Evolutionary conservation across 2,113 vertebrate genomes (phyloP).

Genomic region (Hepsetus odoe): DNA sequence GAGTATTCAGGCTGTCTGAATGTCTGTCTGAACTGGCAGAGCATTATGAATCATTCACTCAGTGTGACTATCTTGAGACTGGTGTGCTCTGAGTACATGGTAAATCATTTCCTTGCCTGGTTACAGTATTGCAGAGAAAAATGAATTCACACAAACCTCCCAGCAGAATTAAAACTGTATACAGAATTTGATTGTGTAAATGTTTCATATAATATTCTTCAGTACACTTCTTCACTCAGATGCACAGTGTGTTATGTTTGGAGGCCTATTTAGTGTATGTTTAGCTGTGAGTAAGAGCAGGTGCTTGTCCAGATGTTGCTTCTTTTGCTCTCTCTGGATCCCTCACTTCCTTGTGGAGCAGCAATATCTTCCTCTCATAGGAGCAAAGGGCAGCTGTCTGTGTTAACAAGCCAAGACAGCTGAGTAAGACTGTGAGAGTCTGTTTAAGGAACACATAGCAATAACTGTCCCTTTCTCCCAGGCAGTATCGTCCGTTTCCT

Average conservation of each 20-base stretch:
- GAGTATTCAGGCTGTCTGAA: conserved; percentile 6
- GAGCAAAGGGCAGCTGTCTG: conserved; percentile 73
- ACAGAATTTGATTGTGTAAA: conserved; percentile 12
- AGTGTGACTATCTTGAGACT: not conserved
- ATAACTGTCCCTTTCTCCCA: conserved; percentile 61
- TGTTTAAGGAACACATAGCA: conserved; percentile 59
- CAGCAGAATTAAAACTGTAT: not conserved
- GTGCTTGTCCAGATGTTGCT: conserved; percentile 71
- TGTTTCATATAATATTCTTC: not conserved
- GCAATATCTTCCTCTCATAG: conserved; percentile 62
- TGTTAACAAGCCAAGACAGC: conserved; percentile 71
- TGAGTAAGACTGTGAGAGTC: conserved; percentile 60
- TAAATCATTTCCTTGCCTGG: conserved; percentile 26
- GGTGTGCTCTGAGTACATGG: conserved; percentile 35
- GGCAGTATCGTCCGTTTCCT: conserved; percentile 67
- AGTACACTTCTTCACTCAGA: not conserved
- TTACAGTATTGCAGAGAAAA: not conserved
- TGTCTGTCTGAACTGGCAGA: not conserved
- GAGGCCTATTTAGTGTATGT: conserved; percentile 3
- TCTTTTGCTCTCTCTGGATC: conserved; percentile 47
- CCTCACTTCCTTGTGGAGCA: conserved; percentile 37
- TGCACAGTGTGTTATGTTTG: conserved; percentile 1
- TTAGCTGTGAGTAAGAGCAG: conserved; percentile 46
- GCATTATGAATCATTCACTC: conserved; percentile 39
- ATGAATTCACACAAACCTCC: not conserved